A percentile compares a stretch with the other conserved stretches of the same genome.
phyloP scores from a whole-genome alignment of 1,140 invertebrate genomes.

The Hypsibius dujardini region DNA sequence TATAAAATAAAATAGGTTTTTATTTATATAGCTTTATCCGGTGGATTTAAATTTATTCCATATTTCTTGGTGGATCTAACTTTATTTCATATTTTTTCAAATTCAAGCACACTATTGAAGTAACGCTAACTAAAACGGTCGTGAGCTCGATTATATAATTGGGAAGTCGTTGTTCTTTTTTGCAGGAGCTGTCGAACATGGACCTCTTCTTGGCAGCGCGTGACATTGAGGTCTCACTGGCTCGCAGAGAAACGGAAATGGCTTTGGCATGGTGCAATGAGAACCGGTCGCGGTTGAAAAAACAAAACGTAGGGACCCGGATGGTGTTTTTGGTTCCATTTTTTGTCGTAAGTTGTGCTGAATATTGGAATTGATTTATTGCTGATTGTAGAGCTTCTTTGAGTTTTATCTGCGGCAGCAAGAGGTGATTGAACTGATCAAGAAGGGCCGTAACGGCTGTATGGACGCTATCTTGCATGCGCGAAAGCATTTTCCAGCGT shows the following conservation, averaged over 20 bases:
- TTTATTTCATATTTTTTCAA: no score
- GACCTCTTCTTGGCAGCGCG: constrained; percentile 73
- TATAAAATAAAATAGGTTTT: no score
- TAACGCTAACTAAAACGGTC: no score
- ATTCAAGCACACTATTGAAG: no score
- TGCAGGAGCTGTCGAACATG: constrained; percentile 67
- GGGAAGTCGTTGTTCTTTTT: constrained; percentile 19
- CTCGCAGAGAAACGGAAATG: constrained; percentile 58
- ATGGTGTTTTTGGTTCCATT: neutral
- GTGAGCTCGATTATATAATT: no score
- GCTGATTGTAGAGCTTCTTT: constrained; percentile 32
- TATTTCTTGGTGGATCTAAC: no score
- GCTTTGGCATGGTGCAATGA: constrained; percentile 93
- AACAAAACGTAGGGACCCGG: constrained; percentile 45
- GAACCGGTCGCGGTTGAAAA: constrained; percentile 83
- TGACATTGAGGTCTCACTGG: constrained; percentile 54
- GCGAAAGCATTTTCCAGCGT: constrained; percentile 68
- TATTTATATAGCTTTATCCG: no score
- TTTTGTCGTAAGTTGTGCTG: neutral
- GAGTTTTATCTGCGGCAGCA: constrained; percentile 74
- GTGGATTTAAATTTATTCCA: no score
- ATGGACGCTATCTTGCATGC: constrained; percentile 43
- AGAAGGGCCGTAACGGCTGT: constrained; percentile 42
- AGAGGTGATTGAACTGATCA: constrained; percentile 87
- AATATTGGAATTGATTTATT: constrained; percentile 19